Conservation (phyloP, 2,888 invertebrate genomes). For the Teinopalpus imperialis region DNA sequence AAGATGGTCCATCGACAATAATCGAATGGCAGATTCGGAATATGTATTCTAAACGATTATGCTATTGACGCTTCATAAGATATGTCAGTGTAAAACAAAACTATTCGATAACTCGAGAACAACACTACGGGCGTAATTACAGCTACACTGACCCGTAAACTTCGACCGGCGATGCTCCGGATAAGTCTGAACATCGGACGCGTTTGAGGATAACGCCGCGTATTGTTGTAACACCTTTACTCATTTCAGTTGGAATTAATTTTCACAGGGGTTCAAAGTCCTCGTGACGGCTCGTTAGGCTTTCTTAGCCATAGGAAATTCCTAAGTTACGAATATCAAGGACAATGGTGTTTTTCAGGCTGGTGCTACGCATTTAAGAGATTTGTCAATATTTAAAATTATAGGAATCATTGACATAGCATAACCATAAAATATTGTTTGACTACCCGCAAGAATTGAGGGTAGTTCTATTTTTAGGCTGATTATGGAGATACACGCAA, state of each 20-base stretch:
- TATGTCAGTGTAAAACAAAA: no score
- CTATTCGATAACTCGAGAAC: constrained; percentile 11
- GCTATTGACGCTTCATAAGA: no score
- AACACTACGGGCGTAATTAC: constrained; percentile 27
- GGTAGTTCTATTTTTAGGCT: no score
- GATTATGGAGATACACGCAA: no score
- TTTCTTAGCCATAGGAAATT: constrained; percentile 14
- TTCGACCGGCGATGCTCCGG: constrained; percentile 39
- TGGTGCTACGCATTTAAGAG: no score
- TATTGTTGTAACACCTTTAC: constrained; percentile 29
- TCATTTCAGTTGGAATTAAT: constrained; percentile 23
- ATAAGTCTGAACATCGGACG: constrained; percentile 26
- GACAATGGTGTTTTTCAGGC: constrained; percentile 1
- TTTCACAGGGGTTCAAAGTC: constrained; percentile 14
- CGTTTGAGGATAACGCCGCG: constrained; percentile 28
- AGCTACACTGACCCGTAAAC: constrained; percentile 44
- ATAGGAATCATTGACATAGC: no score
- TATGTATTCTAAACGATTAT: no score
- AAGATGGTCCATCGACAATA: no score
- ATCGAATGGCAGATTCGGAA: no score
- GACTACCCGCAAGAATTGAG: no score
- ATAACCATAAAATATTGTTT: no score
- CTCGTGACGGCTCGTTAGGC: constrained; percentile 13
- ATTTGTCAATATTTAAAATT: no score
- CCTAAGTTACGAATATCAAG: constrained; percentile 2